Evolutionary conservation across 2,113 vertebrate species (phyloP), one percentile per base, ranked within the genome.

Genomic region (Erinaceus europaeus): DNA sequence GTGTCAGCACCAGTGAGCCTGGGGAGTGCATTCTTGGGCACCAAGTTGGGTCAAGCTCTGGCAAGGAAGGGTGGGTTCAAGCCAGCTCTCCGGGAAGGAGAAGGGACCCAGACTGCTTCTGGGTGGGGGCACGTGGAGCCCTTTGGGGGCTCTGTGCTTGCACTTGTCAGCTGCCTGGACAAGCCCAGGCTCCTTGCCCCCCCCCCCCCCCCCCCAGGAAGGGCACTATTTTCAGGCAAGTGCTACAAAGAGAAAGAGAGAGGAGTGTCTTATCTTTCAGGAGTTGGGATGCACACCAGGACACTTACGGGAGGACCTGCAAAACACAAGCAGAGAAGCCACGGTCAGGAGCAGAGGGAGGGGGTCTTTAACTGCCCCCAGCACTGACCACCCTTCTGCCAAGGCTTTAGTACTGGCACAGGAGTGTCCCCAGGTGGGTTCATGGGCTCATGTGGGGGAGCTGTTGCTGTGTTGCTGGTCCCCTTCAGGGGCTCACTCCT

Each of bases 291-390:
- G 20, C 50, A n/a, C n/a, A n/a, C 94, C 96, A 73, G 6, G 96
- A 94, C 98, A 99, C 98, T 99, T 98, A 99, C 98, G 74, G 98
- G 98, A 96, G 97, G 96, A 95, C 98, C 98, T 99, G 98, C 61
- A 98, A 98, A 92, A 98, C 93, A 99, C 94, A 97, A 95, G 89
- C 97, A 93, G 95, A 94, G 96, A 95, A 40, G 12, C 69, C 62
- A 59, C 11, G n/a, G 20, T 97, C 48, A 90, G 57, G 65, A 10
- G 17, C 1, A 21, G 38, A 48, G 68, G 29, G 68, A 27, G 38
- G 83, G 83, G 4, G 40, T 40, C 67, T n/a, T 9, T 36, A 32
- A 23, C 1, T 5, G 2, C 6, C 12, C 44, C 40, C 3, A 3
- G 20, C 25, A 0, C 44, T 3, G 32, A 53, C 20, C 50, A 6